These are phyloP conservation scores for Gambelia wislizenii DNA, from an alignment of 2,797 vertebrate species.

Conservation along the genomic window DNA sequence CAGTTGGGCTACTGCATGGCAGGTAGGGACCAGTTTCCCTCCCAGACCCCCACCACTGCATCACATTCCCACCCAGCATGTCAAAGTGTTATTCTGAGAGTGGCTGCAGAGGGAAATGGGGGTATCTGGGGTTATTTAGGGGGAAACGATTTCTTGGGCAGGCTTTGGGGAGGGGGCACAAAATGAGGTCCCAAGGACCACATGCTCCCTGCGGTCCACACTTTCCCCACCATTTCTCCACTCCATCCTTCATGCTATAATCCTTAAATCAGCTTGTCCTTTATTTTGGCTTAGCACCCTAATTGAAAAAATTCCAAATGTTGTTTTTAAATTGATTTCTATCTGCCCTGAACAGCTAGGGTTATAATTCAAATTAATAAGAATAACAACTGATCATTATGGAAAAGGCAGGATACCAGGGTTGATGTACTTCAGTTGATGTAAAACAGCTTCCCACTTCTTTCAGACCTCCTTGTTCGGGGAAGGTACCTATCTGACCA, in stretches of 20 bases:
- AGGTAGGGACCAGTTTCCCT: too few relatives aligned
- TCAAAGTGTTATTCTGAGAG: too few relatives aligned
- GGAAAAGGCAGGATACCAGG: too few relatives aligned
- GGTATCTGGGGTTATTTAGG: not conserved
- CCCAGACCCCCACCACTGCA: too few relatives aligned
- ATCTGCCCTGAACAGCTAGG: too few relatives aligned
- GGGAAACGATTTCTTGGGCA: not conserved
- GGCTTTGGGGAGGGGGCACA: too few relatives aligned
- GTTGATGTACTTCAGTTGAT: not conserved
- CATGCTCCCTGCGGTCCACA: not conserved
- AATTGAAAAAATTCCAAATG: not conserved
- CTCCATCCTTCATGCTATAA: not conserved
- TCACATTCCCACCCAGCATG: too few relatives aligned
- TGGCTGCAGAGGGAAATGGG: too few relatives aligned
- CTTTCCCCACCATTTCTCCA: too few relatives aligned
- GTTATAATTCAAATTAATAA: too few relatives aligned
- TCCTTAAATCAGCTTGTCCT: not conserved
- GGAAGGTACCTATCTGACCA: constrained; percentile 98
- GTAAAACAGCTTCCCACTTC: not conserved
- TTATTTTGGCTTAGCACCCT: not conserved
- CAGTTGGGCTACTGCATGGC: too few relatives aligned
- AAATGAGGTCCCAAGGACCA: too few relatives aligned
- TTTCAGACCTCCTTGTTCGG: constrained; percentile 95
- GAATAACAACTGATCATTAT: not conserved
- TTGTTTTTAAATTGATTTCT: not conserved